Evolutionary conservation across 2,797 vertebrate genomes (phyloP).

Genomic region (Pantherophis vulpinus): DNA sequence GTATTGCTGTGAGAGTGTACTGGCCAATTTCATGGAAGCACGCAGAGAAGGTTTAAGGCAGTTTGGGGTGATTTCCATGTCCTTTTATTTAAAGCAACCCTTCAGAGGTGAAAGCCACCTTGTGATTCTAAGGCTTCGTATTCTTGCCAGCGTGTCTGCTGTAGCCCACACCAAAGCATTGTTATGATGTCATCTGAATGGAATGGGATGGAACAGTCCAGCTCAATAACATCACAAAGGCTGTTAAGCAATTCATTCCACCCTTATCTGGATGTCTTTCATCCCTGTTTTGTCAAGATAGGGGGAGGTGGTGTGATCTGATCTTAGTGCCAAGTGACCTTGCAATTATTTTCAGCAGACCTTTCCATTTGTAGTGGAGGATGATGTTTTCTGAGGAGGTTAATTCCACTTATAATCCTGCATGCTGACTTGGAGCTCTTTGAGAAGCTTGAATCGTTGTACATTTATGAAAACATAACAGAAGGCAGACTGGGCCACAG

Average conservation of each 20-base stretch:
- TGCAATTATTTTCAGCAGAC: slow-evolving; percentile 9
- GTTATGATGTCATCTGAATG: slow-evolving; percentile 9
- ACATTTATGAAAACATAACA: slow-evolving; percentile 11
- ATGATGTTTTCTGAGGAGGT: not conserved
- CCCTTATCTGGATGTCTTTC: slow-evolving; percentile 21
- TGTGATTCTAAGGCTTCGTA: not conserved
- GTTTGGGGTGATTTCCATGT: not conserved
- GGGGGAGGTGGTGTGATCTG: slow-evolving; percentile 5
- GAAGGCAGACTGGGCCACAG: not conserved
- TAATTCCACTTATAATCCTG: slow-evolving; percentile 13
- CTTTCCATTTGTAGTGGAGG: not conserved
- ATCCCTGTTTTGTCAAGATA: slow-evolving; percentile 15
- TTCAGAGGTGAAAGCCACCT: not conserved
- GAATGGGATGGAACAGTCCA: slow-evolving; percentile 10
- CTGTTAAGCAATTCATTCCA: slow-evolving; percentile 10
- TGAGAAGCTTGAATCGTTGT: slow-evolving; percentile 19
- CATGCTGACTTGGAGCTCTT: not conserved
- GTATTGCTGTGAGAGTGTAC: not conserved
- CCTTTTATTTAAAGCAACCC: not conserved
- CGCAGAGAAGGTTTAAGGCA: not conserved
- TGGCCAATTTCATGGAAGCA: not conserved
- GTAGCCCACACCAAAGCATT: not conserved
- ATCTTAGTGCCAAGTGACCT: slow-evolving; percentile 8
- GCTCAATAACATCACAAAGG: slow-evolving; percentile 17
- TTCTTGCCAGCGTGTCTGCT: not conserved